Base-by-base conservation (phyloP, 2,888 invertebrate species). In the Yponomeuta evonymella region DNA sequence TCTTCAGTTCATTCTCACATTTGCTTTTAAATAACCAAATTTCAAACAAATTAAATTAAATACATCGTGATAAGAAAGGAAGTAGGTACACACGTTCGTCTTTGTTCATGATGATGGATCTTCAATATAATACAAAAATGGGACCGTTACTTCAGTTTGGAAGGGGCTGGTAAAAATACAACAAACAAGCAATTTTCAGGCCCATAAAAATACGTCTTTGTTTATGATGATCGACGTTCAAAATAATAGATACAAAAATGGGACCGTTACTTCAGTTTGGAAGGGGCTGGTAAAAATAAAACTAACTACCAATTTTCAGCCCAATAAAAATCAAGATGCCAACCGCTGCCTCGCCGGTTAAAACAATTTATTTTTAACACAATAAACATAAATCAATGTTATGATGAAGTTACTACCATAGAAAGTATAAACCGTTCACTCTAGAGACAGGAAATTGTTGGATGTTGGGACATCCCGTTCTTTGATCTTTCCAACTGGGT, bases 381-480 rank as follows among this genome's bases (percentile, higher is more conserved):
- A 5, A 15, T 58, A 58, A 58, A 58, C 15, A 15, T 58, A 58
- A 58, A 58, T 58, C 51, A 58, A 58, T 58, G 51, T 58, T 58
- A 58, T 58, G 65, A 29, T 15, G 65, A 29, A 65, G 11, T 12
- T 29, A 30, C 65, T 65, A 29, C 65, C 29, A 30, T 65, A 29
- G 29, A 11, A 23, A 11, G 65, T 30, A 65, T 29, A 11, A 6
- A 10, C 65, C 65, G 65, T 29, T 48, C 65, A 74, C 73, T 67
- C 73, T 72, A 70, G 70, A 72, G 71, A 74, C 77, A 82, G 85
- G 85, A 86, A 83, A 83, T 83, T 73, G 78, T 67, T 48, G n/a
- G 30, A 48, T 75, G 82, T 81, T 81, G 79, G 75, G 77, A 75
- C 77, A 83, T 87, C 86, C 85, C 82, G 81, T 68, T 70, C 86